Base-by-base conservation (phyloP, 2,797 vertebrate genomes). In the Eospalax fontanierii region DNA sequence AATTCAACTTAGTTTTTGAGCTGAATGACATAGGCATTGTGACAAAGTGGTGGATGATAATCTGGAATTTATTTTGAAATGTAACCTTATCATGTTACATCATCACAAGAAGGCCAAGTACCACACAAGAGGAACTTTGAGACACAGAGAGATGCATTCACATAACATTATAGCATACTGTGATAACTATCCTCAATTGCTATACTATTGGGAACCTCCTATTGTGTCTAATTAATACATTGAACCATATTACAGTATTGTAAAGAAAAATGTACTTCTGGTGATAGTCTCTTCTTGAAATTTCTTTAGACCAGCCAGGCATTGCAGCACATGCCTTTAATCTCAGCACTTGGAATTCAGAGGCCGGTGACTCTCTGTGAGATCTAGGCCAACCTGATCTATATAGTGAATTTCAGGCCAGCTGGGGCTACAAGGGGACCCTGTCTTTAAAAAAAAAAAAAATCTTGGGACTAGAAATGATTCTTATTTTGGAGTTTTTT, bases 401-500 rank as follows among this genome's bases (percentile, higher is more conserved):
- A 54, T 12, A 54, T 54, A 54, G 50, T 9, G 50, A 54, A 54
- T 14, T 54, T 14, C 50, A 9, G 14, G 50, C 50, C 50, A 54
- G 50, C 50, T 54, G 50, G 50, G 50, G 50, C 50, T 54, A 54
- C 14, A 15, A 12, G 50, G 50, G 14, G 50, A 54, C 50, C 46
- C 46, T 50, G n/a, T 46, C 46, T 46, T 46, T 11, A 46, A 46
- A 46, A 46, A 46, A 54, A 54, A 54, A 54, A 63, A 63, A 21
- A 63, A 63, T 22, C 61, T 21, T 28, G 46, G 22, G 35, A 75
- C 18, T 28, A 70, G 21, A 46, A 33, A 1, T 61, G 10, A 46
- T 84, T 78, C 50, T 38, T 12, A 84, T 71, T 85, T 79, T 50
- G 57, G 19, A 66, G 9, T 16, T 89, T 89, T 89, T 89, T 84